Conservation (phyloP, 2,888 invertebrate species). For the Pantelozetes paolii region DNA sequence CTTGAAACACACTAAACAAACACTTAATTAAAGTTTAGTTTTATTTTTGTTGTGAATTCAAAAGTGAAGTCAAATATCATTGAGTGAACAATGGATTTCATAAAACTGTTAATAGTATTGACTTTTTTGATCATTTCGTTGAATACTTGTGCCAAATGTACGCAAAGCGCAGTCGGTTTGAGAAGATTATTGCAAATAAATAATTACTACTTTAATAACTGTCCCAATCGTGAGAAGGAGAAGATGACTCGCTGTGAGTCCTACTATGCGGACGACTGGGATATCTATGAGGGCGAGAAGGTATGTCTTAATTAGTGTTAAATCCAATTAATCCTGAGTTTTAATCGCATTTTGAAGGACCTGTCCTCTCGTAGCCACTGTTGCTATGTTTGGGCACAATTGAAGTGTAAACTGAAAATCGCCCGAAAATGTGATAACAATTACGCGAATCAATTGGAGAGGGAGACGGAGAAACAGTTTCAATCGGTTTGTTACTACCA, state of each 20-base stretch:
- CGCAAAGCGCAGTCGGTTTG: too few relatives aligned
- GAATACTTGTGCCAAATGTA: too few relatives aligned
- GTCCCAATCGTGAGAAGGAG: slow-evolving; percentile 18
- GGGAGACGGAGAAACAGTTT: slow-evolving; percentile 33
- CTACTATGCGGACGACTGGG: slow-evolving; percentile 8
- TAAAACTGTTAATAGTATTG: too few relatives aligned
- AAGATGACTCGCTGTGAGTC: slow-evolving; percentile 13
- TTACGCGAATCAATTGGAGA: slow-evolving; percentile 18
- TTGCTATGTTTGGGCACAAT: slow-evolving; percentile 36
- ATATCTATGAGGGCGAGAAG: slow-evolving; percentile 7
- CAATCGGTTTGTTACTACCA: slow-evolving; percentile 28
- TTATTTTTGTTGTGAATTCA: too few relatives aligned
- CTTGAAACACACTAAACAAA: too few relatives aligned
- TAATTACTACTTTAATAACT: not conserved
- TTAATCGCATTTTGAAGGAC: not conserved
- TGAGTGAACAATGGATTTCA: too few relatives aligned
- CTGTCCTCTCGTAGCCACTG: slow-evolving; percentile 25
- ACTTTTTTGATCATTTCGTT: too few relatives aligned
- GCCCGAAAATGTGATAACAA: slow-evolving; percentile 32
- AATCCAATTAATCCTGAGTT: not conserved
- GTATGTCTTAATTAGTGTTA: slow-evolving; percentile 13
- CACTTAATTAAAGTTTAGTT: too few relatives aligned
- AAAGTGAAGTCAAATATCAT: too few relatives aligned
- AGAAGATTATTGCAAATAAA: too few relatives aligned
- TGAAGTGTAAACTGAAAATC: slow-evolving; percentile 31